These are phyloP conservation scores for Lathronympha strigana DNA, from an alignment of 2,888 invertebrate species.

Conservation along the genomic window DNA sequence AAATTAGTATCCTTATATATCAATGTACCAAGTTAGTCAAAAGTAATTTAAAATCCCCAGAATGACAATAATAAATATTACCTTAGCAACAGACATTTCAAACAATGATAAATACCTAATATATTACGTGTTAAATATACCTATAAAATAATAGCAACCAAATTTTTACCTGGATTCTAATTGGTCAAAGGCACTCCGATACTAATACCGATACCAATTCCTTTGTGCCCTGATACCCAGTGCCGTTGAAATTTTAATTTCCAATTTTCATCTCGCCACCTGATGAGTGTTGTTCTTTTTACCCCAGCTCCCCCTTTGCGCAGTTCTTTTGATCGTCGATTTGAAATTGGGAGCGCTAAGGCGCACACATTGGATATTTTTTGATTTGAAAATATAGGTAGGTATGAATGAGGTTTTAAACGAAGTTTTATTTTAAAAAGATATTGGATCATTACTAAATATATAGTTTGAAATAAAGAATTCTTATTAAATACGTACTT, in stretches of 20 bases:
- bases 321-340: constrained; percentile 46
- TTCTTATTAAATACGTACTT: too few species aligned
- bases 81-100: too few species aligned
- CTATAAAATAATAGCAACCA: not conserved
- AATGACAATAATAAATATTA: too few species aligned
- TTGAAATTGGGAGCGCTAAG: constrained; percentile 48
- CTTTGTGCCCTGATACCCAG: constrained; percentile 48
- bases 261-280: constrained; percentile 58
- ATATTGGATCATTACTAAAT: too few species aligned
- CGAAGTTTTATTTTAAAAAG: too few species aligned
- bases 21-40: too few species aligned
- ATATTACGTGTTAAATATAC: not conserved
- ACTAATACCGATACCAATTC: constrained; percentile 54
- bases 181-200: constrained; percentile 63
- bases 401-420: not conserved
- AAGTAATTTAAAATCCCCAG: too few species aligned
- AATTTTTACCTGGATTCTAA: constrained; percentile 50
- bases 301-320: constrained; percentile 38
- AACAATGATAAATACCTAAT: not conserved
- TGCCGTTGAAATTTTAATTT: constrained; percentile 68
- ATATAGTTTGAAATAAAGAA: too few species aligned
- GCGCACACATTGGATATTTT: constrained; percentile 41
- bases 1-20: too few species aligned
- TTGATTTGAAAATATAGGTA: constrained; percentile 4
- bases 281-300: constrained; percentile 52